phyloP scores from a whole-genome alignment of 2,888 invertebrate genomes.

The Lasioglossum morio region DNA sequence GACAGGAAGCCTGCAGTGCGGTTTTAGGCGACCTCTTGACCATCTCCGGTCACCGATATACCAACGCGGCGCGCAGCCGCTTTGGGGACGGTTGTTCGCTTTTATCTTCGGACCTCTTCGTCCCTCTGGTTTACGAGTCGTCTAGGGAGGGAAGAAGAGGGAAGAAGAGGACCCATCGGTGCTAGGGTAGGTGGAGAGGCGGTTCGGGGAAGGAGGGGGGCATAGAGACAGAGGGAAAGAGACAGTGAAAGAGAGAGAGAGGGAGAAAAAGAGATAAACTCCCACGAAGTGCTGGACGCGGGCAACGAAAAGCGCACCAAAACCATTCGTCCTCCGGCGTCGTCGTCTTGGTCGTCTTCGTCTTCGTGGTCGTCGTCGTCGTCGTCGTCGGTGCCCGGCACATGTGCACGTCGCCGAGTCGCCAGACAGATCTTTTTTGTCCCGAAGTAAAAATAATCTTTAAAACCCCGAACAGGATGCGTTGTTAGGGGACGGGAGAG shows the following conservation, averaged over 20 bases:
- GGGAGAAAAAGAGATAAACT: conserved; percentile 64
- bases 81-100: conserved; percentile 56
- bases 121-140: conserved; percentile 42
- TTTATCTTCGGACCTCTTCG: conserved; percentile 61
- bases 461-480: conserved; percentile 85
- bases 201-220: conserved; percentile 11
- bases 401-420: conserved; percentile 81
- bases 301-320: conserved; percentile 67
- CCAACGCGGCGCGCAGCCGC: conserved; percentile 64
- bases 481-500: conserved; percentile 74
- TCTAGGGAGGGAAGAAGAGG: conserved; percentile 14
- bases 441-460: conserved; percentile 84
- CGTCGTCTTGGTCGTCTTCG: conserved; percentile 58
- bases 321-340: conserved; percentile 65
- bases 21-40: conserved; percentile 66
- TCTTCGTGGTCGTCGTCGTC: conserved; percentile 57
- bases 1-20: conserved; percentile 40
- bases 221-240: conserved; percentile 6
- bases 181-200: conserved; percentile 12
- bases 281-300: conserved; percentile 74
- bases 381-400: conserved; percentile 67
- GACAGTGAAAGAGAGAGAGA: not conserved
- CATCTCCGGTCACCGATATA: conserved; percentile 69
- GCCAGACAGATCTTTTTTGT: conserved; percentile 84
- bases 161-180: not conserved